Conservation (phyloP, 2,797 vertebrate genomes). For the Odontamblyopus lacepedii region DNA sequence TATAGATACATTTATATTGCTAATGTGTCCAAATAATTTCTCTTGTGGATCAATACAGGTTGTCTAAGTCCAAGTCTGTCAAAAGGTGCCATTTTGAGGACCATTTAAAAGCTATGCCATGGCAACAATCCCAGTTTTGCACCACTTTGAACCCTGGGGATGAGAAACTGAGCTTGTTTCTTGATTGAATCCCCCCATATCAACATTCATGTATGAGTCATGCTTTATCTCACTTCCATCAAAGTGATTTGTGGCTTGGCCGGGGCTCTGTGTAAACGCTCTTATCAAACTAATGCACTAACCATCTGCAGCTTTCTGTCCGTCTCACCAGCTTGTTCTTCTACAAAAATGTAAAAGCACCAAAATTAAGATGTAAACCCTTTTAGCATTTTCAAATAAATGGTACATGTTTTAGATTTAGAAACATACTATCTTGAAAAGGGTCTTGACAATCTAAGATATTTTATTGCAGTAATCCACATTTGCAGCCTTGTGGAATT, state of each 20-base stretch:
- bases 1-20: too few relatives aligned
- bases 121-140: too few relatives aligned
- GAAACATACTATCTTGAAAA: not conserved
- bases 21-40: too few relatives aligned
- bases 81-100: too few relatives aligned
- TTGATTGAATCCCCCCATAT: not conserved
- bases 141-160: too few relatives aligned
- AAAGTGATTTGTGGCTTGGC: constrained; percentile 28
- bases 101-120: too few relatives aligned
- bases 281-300: constrained; percentile 31
- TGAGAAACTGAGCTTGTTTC: not conserved
- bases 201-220: not conserved
- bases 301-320: constrained; percentile 26
- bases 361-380: not conserved
- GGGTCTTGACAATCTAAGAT: too few relatives aligned
- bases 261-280: constrained; percentile 19
- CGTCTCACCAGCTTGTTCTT: constrained; percentile 16
- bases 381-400: not conserved
- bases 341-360: not conserved
- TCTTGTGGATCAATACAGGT: too few relatives aligned
- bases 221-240: constrained; percentile 10
- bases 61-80: too few relatives aligned
- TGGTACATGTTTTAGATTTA: not conserved
- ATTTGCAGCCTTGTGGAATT: not conserved
- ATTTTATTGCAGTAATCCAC: not conserved